Conservation (phyloP, 2,113 vertebrate genomes). For the Donacobius atricapilla region DNA sequence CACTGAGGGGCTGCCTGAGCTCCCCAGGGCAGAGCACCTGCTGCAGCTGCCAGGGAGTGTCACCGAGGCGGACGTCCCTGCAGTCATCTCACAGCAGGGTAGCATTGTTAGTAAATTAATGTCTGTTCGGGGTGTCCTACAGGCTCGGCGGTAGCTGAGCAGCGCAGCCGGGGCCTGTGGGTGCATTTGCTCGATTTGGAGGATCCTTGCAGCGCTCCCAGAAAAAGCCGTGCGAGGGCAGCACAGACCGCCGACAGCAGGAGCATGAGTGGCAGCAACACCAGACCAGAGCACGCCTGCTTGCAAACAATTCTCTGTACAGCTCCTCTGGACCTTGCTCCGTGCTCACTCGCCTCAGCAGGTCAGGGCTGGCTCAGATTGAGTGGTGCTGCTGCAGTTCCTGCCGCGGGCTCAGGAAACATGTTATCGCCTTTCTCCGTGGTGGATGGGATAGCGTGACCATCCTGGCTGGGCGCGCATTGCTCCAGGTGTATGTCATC, state of each 20-base stretch:
- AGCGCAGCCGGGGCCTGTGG: too few species aligned
- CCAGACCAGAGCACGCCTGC: background rate
- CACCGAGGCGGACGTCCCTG: accelerated
- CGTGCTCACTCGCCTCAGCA: accelerated
- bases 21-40: accelerated
- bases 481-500: accelerated
- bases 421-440: accelerated
- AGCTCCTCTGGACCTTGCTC: background rate
- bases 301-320: background rate
- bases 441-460: background rate
- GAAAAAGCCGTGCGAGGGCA: conserved; percentile 9
- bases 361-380: background rate
- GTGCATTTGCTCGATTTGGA: accelerated
- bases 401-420: background rate
- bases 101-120: accelerated
- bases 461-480: accelerated
- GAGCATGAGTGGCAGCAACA: background rate
- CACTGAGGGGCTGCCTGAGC: accelerated
- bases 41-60: background rate
- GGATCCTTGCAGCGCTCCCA: accelerated
- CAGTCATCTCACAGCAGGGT: accelerated
- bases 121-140: background rate
- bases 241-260: conserved; percentile 15
- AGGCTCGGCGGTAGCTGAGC: background rate
- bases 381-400: background rate